Base-by-base conservation (phyloP, 2,888 invertebrate genomes). In the Tenodera sinensis region DNA sequence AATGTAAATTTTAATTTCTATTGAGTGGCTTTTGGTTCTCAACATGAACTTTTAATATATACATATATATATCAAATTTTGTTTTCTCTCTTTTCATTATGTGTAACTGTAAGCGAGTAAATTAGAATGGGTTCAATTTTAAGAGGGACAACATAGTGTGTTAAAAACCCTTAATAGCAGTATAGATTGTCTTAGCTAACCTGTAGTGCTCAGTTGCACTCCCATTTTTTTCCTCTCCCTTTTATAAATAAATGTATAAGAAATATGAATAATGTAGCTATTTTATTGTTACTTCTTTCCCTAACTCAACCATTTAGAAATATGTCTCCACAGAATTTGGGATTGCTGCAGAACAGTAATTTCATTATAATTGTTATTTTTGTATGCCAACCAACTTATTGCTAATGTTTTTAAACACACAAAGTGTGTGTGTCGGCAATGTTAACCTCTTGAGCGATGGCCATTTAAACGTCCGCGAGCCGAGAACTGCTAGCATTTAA, bases 241-340 rank as follows among this genome's bases (percentile, higher is more conserved):
- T 87, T 87, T 87, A 82, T 87, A 87, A 87, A 87, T 87, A 87
- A 87, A 87, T 87, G 87, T 87, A 34, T 82, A 82, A 87, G 54
- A 71, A 54, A 71, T 71, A 14, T 20, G 20, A 71, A 3, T 54
- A 54, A 25, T 71, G 54, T 7, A 0, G 34, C 12, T 42, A 12
- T 12, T 42, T 42, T 2, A 42, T 42, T 42, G 2, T 42, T 34
- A 7, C 34, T 42, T 42, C 12, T 42, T 42, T 42, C 6, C 42
- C 42, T 42, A 12, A 42, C 12, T 8, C 1, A 7, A 4, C 34
- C n/a, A 34, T 2, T 42, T 42, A 42, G 42, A 9, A 12, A 42
- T 42, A 42, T 42, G 12, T 42, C 1, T 12, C 42, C 12, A 12
- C 34, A 30, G 30, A 30, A 30, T 30, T 30, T 30, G 30, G 30